A percentile compares a stretch with the other conserved stretches of the same genome.
These are phyloP conservation scores for Oscheius sp. DNA, from an alignment of 2,888 invertebrate species.

Conservation along the genomic window DNA sequence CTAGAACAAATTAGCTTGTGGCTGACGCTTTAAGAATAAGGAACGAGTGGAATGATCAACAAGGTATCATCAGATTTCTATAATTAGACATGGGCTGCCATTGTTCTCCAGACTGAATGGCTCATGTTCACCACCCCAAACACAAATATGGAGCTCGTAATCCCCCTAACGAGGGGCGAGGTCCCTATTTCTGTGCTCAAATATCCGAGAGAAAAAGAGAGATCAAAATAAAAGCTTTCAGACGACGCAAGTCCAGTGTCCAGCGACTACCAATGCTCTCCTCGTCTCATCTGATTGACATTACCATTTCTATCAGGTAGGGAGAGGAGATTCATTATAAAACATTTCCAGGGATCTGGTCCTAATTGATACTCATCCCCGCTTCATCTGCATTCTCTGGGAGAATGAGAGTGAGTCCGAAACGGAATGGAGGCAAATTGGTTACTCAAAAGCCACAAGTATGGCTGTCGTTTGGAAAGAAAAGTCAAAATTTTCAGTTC, in stretches of 20 bases:
- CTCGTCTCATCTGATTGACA: slow-evolving; percentile 27
- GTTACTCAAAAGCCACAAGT: slow-evolving; percentile 26
- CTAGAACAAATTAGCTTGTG: too few relatives aligned
- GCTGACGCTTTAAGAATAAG: too few relatives aligned
- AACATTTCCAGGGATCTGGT: slow-evolving; percentile 24
- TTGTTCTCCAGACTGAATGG: not conserved
- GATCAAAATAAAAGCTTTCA: not conserved
- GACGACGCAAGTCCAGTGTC: slow-evolving; percentile 30
- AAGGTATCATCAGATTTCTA: not conserved
- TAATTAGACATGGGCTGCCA: not conserved
- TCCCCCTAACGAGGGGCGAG: not conserved
- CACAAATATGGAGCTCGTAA: not conserved
- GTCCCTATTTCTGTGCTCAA: slow-evolving; percentile 6
- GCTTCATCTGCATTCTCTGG: slow-evolving; percentile 24
- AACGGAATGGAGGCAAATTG: slow-evolving; percentile 30
- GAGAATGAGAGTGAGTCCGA: slow-evolving; percentile 35
- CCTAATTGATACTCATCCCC: slow-evolving; percentile 10
- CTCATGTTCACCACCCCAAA: not conserved
- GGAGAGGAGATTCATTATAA: not conserved
- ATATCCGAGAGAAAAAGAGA: not conserved
- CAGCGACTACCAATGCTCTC: slow-evolving; percentile 33
- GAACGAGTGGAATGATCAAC: not conserved
- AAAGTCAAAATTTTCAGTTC: not conserved
- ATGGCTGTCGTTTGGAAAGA: not conserved
- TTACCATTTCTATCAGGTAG: slow-evolving; percentile 27